These are phyloP conservation scores for Phataginus tricuspis DNA, from an alignment of 2,797 vertebrate species.

Conservation along the genomic window DNA sequence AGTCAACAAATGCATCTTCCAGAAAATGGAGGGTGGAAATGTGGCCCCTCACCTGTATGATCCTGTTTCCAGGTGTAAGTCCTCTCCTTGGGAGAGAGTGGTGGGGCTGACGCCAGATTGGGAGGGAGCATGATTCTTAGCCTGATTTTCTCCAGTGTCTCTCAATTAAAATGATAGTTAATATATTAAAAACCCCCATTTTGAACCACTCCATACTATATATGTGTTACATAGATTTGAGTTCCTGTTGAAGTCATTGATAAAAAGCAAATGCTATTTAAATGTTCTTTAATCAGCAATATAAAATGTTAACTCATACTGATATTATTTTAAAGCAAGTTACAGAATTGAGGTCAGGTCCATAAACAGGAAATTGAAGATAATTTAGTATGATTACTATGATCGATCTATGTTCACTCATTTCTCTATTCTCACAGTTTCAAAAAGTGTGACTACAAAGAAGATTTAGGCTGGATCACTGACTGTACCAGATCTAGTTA, in stretches of 20 bases:
- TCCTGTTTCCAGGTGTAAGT: not conserved
- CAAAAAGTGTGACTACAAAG: not conserved
- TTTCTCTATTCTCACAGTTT: not conserved
- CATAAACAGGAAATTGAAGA: not conserved
- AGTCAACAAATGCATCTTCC: not conserved
- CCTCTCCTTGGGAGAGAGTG: not conserved
- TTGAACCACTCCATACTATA: not conserved
- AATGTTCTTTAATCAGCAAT: not conserved
- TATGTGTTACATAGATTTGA: not conserved
- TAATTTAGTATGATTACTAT: not conserved
- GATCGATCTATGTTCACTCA: not conserved
- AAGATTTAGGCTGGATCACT: not conserved
- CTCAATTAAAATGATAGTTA: not conserved
- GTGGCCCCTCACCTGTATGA: not conserved
- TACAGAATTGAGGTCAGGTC: not conserved
- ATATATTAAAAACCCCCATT: not conserved
- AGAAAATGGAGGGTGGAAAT: not conserved
- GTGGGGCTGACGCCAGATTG: not conserved
- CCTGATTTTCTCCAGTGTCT: not conserved
- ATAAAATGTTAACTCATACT: not conserved
- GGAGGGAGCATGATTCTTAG: not conserved
- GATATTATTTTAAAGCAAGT: constrained; percentile 3
- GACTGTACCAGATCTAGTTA: not conserved
- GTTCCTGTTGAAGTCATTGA: constrained; percentile 14
- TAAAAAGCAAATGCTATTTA: not conserved